phyloP scores from a whole-genome alignment of 1,140 invertebrate genomes.

The Drosophila leontia region DNA sequence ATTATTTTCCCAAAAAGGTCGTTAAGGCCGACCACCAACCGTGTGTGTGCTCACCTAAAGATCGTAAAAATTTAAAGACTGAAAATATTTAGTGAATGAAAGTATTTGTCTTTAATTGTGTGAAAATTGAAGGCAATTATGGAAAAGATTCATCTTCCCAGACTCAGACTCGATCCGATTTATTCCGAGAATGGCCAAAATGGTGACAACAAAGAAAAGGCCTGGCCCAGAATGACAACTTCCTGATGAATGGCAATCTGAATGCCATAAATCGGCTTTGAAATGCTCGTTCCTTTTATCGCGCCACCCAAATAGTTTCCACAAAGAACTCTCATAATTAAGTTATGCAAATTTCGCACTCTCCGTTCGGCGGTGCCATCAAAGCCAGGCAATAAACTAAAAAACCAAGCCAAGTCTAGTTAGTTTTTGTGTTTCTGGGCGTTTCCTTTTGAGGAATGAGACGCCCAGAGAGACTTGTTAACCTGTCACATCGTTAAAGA shows the following conservation, averaged over 20 bases:
- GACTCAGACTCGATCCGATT: neutral
- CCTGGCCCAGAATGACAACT: slow-evolving; percentile 31
- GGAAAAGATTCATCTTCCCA: slow-evolving; percentile 10
- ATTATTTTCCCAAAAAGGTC: slow-evolving; percentile 48
- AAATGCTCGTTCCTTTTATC: slow-evolving; percentile 69
- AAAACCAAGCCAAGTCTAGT: slow-evolving; percentile 34
- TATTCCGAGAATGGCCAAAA: slow-evolving; percentile 44
- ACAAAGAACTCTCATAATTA: slow-evolving; percentile 80
- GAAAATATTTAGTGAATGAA: slow-evolving; percentile 66
- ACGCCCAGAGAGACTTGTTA: slow-evolving; percentile 33
- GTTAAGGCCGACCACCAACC: slow-evolving; percentile 37
- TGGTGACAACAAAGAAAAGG: slow-evolving; percentile 11
- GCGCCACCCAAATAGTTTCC: slow-evolving; percentile 76
- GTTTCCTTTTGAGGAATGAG: slow-evolving; percentile 26
- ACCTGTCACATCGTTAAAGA: slow-evolving; percentile 70
- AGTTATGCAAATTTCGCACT: slow-evolving; percentile 77
- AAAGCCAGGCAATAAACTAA: slow-evolving; percentile 65
- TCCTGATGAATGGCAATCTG: slow-evolving; percentile 68
- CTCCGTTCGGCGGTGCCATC: slow-evolving; percentile 61
- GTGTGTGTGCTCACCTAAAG: neutral
- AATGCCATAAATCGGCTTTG: slow-evolving; percentile 60
- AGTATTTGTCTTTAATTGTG: slow-evolving; percentile 65
- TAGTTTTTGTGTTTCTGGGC: slow-evolving; percentile 20
- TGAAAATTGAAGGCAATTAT: slow-evolving; percentile 54
- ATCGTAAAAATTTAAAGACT: slow-evolving; percentile 52